Base-by-base conservation (phyloP, 2,113 vertebrate species). In the Heliornis fulica region DNA sequence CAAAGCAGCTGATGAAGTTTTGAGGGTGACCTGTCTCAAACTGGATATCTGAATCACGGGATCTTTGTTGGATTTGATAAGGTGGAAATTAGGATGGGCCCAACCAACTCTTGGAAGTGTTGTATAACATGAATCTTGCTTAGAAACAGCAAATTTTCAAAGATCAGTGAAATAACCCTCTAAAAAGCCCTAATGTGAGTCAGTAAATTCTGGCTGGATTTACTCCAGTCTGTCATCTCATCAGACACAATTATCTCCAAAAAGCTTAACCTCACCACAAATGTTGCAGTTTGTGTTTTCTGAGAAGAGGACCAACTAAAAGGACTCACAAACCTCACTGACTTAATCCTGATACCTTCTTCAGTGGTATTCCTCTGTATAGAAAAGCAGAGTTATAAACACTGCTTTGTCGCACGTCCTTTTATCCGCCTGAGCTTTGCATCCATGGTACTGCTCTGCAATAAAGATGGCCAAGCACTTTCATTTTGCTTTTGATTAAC, bases 1-100 rank as follows among this genome's bases (percentile, higher is more conserved):
- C 84, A 84, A 90, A 93, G 86, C 93, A 95, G 94, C 94, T 94
- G 83, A 92, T 94, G 83, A 92, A 93, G 57, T 78, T 90, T 56
- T 80, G 60, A 66, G 74, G 56, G 38, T 75, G 69, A 36, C 45
- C 81, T 76, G 8, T 80, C 72, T 83, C 51, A 54, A 19, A 26
- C 10, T 66, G 64, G 38, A 3, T 88, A 21, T 80, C 41, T 71
- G 59, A 76, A 71, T 94, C 54, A 15, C 26, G 34, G 56, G 40
- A 40, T 74, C 41, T 53, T 32, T 25, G 50, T 40, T 87, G 75
- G 60, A 21, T 78, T 94, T 89, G 64, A 60, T 18, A 71, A 83
- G 56, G 60, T 96, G 85, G 92, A 94, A 94, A 92, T 87, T 32
- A 34, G 85, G 92, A 90, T 59, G 57, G 48, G 40, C 32, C 50